Evolutionary conservation across 2,113 vertebrate species (phyloP), one percentile per base, ranked within the genome.

Genomic region (Campylomormyrus tamandua): DNA sequence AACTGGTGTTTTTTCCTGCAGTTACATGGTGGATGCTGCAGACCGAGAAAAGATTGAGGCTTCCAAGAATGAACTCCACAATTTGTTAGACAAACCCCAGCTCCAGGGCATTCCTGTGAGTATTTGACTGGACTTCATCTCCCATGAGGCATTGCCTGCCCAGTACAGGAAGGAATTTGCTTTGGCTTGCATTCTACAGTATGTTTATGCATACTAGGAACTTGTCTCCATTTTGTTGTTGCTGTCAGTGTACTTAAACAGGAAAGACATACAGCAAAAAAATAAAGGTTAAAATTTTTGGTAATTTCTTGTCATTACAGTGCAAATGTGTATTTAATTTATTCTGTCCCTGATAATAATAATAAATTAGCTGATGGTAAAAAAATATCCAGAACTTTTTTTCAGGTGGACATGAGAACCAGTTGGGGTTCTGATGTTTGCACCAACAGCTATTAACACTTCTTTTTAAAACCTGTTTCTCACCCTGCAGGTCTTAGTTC

Each of bases 1-100:
- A 77, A 77, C 74, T 80, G 35, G 35, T 42, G 6, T 35, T 35
- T 88, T 11, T 89, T 11, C 49, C 87, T 93, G 88, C 94, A 98
- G 97, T 92, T 98, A 98, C 93, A 98, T 98, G 97, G 97, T 98
- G 91, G 97, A 98, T 1, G 97, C 97, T 0, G 97, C 97, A 0
- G 97, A 98, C 92, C 97, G 96, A 90, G 97, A 98, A 93, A 98
- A 98, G 95, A 97, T 97, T 0, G 97, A 98, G 89, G 97, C 97
- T 53, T 98, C 97, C 27, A 98, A 97, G 95, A 98, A 98, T 0
- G 97, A 98, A 17, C 95, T 98, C 80, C 97, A 98, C 95, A 98
- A 98, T 93, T 93, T 98, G 86, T 94, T 98, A 0, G 97, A 98
- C 92, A 98, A 98, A 89, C 97, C 97, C 0, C 97, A 98, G 94